A percentile compares a stretch with the other conserved stretches of the same genome.
Conservation (phyloP, 2,888 invertebrate genomes). For the Spodoptera picta region DNA sequence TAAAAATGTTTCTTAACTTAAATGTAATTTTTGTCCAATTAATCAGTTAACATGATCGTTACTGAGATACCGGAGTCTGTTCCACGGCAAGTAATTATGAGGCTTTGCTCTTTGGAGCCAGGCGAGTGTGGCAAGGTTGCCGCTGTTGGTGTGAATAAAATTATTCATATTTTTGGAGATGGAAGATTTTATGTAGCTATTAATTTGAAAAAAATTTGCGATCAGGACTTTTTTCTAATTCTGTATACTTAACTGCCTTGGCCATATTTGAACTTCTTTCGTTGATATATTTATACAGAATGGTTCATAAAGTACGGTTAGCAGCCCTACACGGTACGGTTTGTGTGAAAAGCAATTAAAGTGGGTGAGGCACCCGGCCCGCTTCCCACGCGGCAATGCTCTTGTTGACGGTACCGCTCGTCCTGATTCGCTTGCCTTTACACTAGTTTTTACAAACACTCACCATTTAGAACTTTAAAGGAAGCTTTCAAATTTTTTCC, state of each 20-base stretch:
- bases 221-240: too few relatives aligned
- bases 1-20: slow-evolving; percentile 28
- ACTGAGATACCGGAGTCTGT: slow-evolving; percentile 21
- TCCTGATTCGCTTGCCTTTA: slow-evolving; percentile 62
- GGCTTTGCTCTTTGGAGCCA: slow-evolving; percentile 24
- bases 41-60: slow-evolving; percentile 35
- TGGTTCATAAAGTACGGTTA: slow-evolving; percentile 43
- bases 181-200: too few relatives aligned
- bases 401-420: slow-evolving; percentile 64
- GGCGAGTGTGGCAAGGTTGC: slow-evolving; percentile 23
- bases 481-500: slow-evolving; percentile 13
- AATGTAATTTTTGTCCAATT: slow-evolving; percentile 44
- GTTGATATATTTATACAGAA: slow-evolving; percentile 31
- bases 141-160: not conserved
- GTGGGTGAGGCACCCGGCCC: slow-evolving; percentile 68
- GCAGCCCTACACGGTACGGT: slow-evolving; percentile 55
- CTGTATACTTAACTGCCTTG: too few relatives aligned
- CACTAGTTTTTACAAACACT: slow-evolving; percentile 48
- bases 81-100: slow-evolving; percentile 26
- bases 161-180: not conserved
- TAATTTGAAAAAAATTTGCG: not conserved
- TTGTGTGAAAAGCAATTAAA: slow-evolving; percentile 69
- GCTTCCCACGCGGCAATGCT: slow-evolving; percentile 73
- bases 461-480: slow-evolving; percentile 8
- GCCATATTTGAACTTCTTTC: slow-evolving; percentile 5